Evolutionary conservation across 2,113 vertebrate species (phyloP).

Genomic region (rat (Rattus norvegicus)): GRCr8 NC_086033.1:58476501-58477000

Average conservation of each 20-base stretch:
- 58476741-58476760: too few relatives aligned
- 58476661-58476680: neutral
- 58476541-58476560: neutral
- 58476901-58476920: neutral
- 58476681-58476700: neutral
- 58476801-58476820: neutral
- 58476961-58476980: neutral
- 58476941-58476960: neutral
- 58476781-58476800: neutral
- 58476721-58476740: neutral
- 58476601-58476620: neutral
- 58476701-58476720: neutral
- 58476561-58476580: slow-evolving; percentile 1
- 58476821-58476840: neutral
- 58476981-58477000: neutral
- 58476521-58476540: neutral
- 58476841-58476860: neutral
- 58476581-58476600: neutral
- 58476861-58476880: neutral
- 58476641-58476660: neutral
- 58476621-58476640: neutral
- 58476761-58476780: neutral
- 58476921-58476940: neutral
- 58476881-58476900: neutral
- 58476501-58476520: neutral